Evolutionary conservation across 2,888 invertebrate genomes (phyloP).

Genomic region (Hecatera dysodea): DNA sequence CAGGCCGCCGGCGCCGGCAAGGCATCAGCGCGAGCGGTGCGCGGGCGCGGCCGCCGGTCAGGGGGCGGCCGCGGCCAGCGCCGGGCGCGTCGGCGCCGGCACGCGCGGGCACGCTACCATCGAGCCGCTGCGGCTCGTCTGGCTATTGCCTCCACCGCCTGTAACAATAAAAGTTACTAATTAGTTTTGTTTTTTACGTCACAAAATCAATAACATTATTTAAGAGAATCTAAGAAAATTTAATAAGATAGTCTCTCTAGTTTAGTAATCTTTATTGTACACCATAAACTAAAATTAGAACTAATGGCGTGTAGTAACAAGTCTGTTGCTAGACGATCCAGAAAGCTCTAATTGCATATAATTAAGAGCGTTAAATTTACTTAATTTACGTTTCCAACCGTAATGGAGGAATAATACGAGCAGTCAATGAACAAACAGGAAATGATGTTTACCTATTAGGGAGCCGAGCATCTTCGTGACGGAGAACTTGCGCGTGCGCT

Average conservation of each 20-base stretch:
- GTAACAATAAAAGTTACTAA: conserved; percentile 40
- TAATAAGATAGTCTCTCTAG: no score
- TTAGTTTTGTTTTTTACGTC: conserved; percentile 4
- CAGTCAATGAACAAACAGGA: conserved; percentile 1
- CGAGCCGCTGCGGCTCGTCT: conserved; percentile 84
- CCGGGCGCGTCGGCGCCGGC: conserved; percentile 85
- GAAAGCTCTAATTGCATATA: conserved; percentile 1
- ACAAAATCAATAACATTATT: background rate
- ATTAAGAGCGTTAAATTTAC: conserved; percentile 2
- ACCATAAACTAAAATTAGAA: no score
- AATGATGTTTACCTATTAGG: conserved; percentile 89
- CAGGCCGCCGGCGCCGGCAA: conserved; percentile 79
- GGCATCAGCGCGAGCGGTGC: conserved; percentile 87
- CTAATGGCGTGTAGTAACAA: background rate
- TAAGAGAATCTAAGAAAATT: no score
- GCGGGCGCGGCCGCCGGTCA: conserved; percentile 84
- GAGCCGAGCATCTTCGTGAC: conserved; percentile 95
- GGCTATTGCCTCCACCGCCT: conserved; percentile 84
- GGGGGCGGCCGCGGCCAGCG: conserved; percentile 88
- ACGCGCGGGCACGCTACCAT: conserved; percentile 93
- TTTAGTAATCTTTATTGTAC: no score
- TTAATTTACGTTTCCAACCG: conserved; percentile 2
- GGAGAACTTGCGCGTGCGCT: conserved; percentile 93
- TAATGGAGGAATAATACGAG: conserved; percentile 1
- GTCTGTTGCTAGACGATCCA: background rate